These are phyloP conservation scores for Tipula unca DNA, from an alignment of 2,888 invertebrate species.

Conservation along the genomic window DNA sequence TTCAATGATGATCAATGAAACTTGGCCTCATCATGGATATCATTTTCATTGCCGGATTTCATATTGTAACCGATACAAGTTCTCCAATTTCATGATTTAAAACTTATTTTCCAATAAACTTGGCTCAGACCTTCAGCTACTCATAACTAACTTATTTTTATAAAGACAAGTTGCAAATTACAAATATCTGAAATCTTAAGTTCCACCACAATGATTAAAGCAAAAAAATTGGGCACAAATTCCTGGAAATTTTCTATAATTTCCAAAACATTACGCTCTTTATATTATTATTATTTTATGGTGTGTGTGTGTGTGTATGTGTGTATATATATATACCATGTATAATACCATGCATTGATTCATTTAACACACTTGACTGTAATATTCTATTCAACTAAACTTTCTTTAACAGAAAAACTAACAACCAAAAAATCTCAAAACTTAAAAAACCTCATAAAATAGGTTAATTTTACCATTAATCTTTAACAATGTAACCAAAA, in stretches of 20 bases:
- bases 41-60: too few species aligned
- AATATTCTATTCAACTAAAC: slow-evolving; percentile 4
- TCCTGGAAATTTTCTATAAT: background rate
- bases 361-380: slow-evolving; percentile 8
- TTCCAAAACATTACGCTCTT: background rate
- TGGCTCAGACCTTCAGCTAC: too few species aligned
- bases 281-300: background rate
- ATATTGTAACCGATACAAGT: too few species aligned
- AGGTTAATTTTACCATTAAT: slow-evolving; percentile 14
- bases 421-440: background rate
- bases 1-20: too few species aligned
- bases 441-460: background rate
- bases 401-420: background rate
- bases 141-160: too few species aligned
- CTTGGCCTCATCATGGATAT: too few species aligned
- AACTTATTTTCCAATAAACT: too few species aligned
- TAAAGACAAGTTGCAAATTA: too few species aligned
- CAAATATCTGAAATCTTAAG: too few species aligned
- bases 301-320: background rate
- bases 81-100: too few species aligned
- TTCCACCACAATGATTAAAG: background rate
- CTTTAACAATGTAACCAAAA: background rate
- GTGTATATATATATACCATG: too few species aligned
- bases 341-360: background rate
- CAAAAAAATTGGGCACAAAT: background rate